phyloP scores from a whole-genome alignment of 2,797 vertebrate species.

The Acrossocheilus fasciatus region DNA sequence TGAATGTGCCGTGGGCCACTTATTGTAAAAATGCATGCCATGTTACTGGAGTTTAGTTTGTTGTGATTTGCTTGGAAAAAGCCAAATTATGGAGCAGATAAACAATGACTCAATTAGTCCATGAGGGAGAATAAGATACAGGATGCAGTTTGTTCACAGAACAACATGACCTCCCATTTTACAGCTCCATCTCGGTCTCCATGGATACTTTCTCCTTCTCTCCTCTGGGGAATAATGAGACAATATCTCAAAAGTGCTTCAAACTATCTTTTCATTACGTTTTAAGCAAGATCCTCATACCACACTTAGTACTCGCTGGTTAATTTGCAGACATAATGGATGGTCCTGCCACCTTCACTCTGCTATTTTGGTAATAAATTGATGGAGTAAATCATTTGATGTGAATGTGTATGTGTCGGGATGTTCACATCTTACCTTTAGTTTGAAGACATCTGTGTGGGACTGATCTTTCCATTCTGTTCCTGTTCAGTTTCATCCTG shows the following conservation, averaged over 20 bases:
- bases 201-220: constrained; percentile 20
- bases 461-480: background rate
- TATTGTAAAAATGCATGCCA: background rate
- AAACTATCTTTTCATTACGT: background rate
- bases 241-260: background rate
- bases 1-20: background rate
- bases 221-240: background rate
- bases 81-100: background rate
- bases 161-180: constrained; percentile 16
- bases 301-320: background rate
- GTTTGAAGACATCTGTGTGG: background rate
- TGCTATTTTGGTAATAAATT: background rate
- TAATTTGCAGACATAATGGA: background rate
- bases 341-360: background rate
- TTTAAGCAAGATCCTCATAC: background rate
- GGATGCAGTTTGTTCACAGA: background rate
- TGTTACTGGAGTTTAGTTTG: background rate
- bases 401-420: background rate
- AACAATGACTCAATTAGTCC: background rate
- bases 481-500: background rate
- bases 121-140: background rate
- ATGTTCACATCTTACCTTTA: background rate
- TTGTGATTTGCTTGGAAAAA: background rate
- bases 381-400: background rate
- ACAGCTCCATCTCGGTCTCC: constrained; percentile 1